These are phyloP conservation scores for Hexactinellida sp. DNA, from an alignment of 37 sponge, comb jelly and placozoan species.

Conservation along the genomic window DNA sequence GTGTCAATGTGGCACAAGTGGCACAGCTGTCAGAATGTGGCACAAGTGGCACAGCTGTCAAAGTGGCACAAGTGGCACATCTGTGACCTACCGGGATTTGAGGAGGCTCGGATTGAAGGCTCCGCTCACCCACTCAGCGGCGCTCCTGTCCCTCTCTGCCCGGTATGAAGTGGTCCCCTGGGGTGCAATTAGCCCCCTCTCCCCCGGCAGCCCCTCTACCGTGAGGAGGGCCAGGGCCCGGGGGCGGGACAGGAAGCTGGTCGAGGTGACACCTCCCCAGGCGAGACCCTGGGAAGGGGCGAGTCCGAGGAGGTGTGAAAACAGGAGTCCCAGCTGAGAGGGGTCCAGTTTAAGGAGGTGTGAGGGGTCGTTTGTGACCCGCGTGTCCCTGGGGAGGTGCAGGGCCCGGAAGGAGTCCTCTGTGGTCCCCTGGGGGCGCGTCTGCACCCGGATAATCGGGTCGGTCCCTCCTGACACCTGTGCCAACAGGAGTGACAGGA, in stretches of 20 bases:
- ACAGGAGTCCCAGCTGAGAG: background rate
- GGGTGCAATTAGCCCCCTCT: background rate
- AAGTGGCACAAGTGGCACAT: background rate
- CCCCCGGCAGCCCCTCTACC: background rate
- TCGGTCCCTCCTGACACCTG: background rate
- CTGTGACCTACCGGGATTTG: background rate
- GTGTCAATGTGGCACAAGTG: background rate
- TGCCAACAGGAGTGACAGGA: background rate
- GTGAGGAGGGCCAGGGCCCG: background rate
- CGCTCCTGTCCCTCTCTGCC: background rate
- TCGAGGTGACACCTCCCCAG: constrained; percentile 7
- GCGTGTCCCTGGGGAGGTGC: background rate
- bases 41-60: background rate
- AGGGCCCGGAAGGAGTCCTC: background rate
- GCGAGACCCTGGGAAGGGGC: background rate
- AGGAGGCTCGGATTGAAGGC: background rate
- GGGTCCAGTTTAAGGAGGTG: constrained; percentile 3
- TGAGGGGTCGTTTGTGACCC: background rate
- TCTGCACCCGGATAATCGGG: background rate
- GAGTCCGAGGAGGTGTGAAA: constrained; percentile 3
- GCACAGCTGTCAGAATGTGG: background rate
- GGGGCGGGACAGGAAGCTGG: background rate
- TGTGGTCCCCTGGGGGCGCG: background rate
- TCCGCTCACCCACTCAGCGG: background rate
- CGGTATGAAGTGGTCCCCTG: background rate